These are phyloP conservation scores for Galerucella pusilla DNA, from an alignment of 2,888 invertebrate genomes.

Conservation along the genomic window DNA sequence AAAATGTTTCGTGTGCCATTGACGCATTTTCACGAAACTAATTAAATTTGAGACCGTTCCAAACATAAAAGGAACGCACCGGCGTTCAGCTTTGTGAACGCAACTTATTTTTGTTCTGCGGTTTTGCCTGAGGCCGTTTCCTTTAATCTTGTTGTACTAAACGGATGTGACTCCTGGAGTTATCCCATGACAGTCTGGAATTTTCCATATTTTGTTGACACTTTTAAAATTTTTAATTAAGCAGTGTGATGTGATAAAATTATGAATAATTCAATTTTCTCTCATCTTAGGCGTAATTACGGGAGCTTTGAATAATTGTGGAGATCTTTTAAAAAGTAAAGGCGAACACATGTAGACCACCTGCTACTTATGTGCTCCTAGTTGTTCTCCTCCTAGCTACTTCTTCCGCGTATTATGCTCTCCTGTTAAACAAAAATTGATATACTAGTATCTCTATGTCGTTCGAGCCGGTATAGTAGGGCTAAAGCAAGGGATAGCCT, in stretches of 20 bases:
- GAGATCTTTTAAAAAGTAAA: too few relatives aligned
- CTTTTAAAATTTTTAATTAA: not conserved
- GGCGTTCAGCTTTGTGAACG: constrained; percentile 31
- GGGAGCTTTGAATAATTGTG: too few relatives aligned
- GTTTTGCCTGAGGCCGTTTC: constrained; percentile 36
- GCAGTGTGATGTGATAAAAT: not conserved
- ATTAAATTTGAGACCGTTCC: constrained; percentile 36
- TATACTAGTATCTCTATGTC: too few relatives aligned
- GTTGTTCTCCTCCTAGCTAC: too few relatives aligned
- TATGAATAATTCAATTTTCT: not conserved
- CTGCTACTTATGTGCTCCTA: too few relatives aligned
- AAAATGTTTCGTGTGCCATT: constrained; percentile 6
- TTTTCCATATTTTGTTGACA: constrained; percentile 9
- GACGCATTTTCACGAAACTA: constrained; percentile 33
- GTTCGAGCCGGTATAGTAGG: too few relatives aligned
- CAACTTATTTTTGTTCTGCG: constrained; percentile 36
- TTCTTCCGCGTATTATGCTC: too few relatives aligned
- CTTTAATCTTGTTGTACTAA: constrained; percentile 29
- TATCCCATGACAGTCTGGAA: not conserved
- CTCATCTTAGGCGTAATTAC: too few relatives aligned
- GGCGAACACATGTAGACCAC: too few relatives aligned
- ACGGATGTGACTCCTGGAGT: constrained; percentile 18
- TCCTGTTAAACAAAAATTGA: too few relatives aligned
- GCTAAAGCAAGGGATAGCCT: too few relatives aligned
- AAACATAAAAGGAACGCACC: constrained; percentile 34